These are phyloP conservation scores for Neofelis nebulosa DNA, from an alignment of 2,113 vertebrate species.

Conservation along the genomic window DNA sequence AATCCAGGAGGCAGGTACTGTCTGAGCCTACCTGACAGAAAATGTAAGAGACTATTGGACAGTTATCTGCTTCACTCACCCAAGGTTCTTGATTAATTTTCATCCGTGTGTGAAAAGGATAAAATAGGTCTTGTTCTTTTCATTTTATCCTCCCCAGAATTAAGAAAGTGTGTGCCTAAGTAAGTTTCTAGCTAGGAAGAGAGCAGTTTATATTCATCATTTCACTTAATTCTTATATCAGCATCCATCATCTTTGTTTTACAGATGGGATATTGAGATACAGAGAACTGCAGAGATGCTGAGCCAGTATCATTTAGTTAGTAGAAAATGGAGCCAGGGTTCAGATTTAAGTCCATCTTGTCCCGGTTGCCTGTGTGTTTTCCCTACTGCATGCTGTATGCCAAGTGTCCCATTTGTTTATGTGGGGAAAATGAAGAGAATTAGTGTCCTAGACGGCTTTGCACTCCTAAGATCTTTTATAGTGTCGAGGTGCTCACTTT, in stretches of 20 bases:
- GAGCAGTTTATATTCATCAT: not conserved
- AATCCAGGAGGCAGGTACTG: not conserved
- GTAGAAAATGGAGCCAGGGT: not conserved
- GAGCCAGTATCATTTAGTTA: not conserved
- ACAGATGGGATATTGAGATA: not conserved
- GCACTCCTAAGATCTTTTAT: not conserved
- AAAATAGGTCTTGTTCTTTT: not conserved
- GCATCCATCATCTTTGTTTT: not conserved
- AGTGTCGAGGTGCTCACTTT: not conserved
- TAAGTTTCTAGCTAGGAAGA: not conserved
- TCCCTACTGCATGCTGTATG: not conserved
- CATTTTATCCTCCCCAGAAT: not conserved
- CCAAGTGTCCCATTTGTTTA: not conserved
- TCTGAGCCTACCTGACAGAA: not conserved
- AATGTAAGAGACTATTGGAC: not conserved
- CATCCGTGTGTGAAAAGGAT: not conserved
- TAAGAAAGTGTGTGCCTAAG: not conserved
- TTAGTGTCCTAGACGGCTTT: not conserved
- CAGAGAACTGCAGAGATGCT: not conserved
- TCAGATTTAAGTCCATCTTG: not conserved
- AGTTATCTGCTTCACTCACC: not conserved
- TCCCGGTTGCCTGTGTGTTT: not conserved
- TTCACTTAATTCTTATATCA: not conserved
- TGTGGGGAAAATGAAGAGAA: not conserved
- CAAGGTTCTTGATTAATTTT: conserved; percentile 24